Base-by-base conservation (phyloP, 2,113 vertebrate genomes). In the Podiceps cristatus region DNA sequence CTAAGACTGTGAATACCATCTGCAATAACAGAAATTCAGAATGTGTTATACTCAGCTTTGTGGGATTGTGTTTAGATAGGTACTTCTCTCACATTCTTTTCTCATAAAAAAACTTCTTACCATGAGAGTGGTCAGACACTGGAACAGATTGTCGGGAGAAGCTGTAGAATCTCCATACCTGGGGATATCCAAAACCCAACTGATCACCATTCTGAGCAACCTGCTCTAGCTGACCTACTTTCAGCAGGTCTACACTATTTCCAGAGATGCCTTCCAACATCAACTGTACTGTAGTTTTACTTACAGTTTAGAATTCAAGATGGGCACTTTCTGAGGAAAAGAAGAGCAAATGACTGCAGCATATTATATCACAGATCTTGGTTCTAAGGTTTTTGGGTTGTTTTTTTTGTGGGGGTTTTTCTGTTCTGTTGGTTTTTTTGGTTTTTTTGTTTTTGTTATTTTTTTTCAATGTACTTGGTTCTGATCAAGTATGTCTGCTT, bases 1-100 rank as follows among this genome's bases (percentile, higher is more conserved):
- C 33, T 62, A 50, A 59, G 19, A 22, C 10, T 72, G 11, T 37
- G 59, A 64, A 68, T 31, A 25, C 6, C 6, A 7, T 47, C 10
- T 69, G 25, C 69, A 85, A 50, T 9, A 64, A 64, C 14, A 40
- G 6, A 49, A 71, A 75, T 67, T 91, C 52, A 79, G 24, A 60
- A 72, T 42, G 4, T 0, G 12, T n/a, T 68, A 19, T 68, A 45
- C 8, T 40, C 11, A 74, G 9, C 2, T 35, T 18, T 0, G 0
- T 31, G 31, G 42, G 29, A 69, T 84, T 55, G 52, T 50, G 8
- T 58, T 85, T 86, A 80, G 28, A 50, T 0, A 0, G 33, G 22
- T 19, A 44, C 4, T 83, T 86, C 80, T 69, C 18, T 56, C n/a
- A 19, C 3, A 29, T 40, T 53, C 10, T 82, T 75, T 79, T 78